These are phyloP conservation scores for Synanthedon vespiformis DNA, from an alignment of 2,888 invertebrate species.

Conservation along the genomic window DNA sequence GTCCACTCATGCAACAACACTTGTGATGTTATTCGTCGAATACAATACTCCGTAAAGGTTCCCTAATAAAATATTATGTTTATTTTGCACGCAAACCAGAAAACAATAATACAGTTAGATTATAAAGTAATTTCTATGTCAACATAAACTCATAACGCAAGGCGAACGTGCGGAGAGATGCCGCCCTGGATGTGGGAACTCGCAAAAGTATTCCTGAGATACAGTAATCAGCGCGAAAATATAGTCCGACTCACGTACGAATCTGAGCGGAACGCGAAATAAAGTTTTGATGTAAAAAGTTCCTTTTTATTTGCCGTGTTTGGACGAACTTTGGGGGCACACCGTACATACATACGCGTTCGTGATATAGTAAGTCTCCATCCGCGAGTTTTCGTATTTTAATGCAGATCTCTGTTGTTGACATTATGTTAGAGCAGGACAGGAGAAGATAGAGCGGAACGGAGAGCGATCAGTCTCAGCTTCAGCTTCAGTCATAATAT, in stretches of 20 bases:
- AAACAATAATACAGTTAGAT: neutral
- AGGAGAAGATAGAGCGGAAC: neutral
- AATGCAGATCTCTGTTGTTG: neutral
- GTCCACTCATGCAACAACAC: no score
- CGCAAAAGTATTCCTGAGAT: constrained; percentile 20
- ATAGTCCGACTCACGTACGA: constrained; percentile 60
- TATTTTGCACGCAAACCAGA: neutral
- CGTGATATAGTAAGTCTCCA: neutral
- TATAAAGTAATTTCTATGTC: neutral
- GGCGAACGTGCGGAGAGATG: neutral
- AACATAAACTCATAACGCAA: neutral
- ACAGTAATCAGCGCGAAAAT: constrained; percentile 55
- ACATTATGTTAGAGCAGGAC: neutral
- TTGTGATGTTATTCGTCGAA: no score
- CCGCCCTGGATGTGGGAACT: constrained; percentile 1
- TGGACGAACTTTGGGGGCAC: constrained; percentile 8
- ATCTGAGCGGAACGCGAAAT: constrained; percentile 46
- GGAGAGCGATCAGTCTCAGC: no score
- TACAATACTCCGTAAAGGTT: no score
- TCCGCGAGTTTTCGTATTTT: neutral
- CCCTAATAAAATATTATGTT: no score
- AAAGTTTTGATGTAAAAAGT: constrained; percentile 73
- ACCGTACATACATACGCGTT: neutral
- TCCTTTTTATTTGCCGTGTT: constrained; percentile 56
- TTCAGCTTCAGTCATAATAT: no score